Base-by-base conservation (phyloP, 2,797 vertebrate species). In the Pseudochromis fuscus region DNA sequence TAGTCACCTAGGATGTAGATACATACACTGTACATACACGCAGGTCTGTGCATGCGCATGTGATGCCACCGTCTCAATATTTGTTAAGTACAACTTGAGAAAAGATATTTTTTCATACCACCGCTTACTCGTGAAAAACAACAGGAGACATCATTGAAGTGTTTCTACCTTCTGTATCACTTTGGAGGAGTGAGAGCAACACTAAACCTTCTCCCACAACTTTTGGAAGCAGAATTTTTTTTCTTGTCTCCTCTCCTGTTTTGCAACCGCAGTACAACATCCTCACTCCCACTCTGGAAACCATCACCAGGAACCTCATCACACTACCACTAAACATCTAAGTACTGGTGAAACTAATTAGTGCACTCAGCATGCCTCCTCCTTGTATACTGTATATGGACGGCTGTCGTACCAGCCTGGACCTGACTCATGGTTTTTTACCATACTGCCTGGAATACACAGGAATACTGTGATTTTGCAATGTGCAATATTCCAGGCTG, bases 371-470 rank as follows among this genome's bases (percentile, higher is more conserved):
- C 12, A n/a, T 50, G 33, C 24, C 28, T 15, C 48, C 51, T 63
- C 24, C n/a, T 40, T 40, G 33, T 63, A 63, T 30, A 51, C 61
- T 31, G 9, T 38, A 37, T 28, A 38, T 38, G 33, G 46, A 28
- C 27, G 30, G 18, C 31, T 49, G 21, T 12, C 27, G 37, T 42
- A 42, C 1, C 0, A 30, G 48, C 49, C 35, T 40, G 18, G 21
- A 51, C 21, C 23, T 53, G 49, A 65, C 62, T 65, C 49, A 44
- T 31, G 27, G 19, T 65, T 44, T 65, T 30, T 30, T 42, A 23
- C 37, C 27, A 42, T 13, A 28, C 15, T 31, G 49, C 9, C 48
- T 28, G 25, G n/a, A 64, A 64, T 51, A 38, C 35, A 33, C 6
- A 13, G 21, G 6, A 5, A 31, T 31, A 31, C 30, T 37, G 24